A percentile compares a stretch with the other conserved stretches of the same genome.
phyloP scores from a whole-genome alignment of 35 echinoderm and acorn worm genomes.

The Stichopus chloronotus region DNA sequence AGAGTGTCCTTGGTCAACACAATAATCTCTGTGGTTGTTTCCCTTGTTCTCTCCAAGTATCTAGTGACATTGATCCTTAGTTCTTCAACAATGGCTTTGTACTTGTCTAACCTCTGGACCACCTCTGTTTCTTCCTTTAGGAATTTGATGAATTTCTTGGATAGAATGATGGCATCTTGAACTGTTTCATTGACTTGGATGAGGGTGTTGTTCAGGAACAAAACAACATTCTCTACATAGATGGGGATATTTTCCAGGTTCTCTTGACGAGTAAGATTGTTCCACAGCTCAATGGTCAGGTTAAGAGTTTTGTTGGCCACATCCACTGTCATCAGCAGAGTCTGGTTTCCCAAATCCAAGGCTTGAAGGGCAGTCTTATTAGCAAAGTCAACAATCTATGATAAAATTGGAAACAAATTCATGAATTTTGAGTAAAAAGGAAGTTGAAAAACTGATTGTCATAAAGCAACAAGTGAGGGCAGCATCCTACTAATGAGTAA shows the following conservation, averaged over 20 bases:
- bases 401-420: constrained; percentile 16
- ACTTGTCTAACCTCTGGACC: not conserved
- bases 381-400: constrained; percentile 28
- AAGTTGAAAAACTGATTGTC: constrained; percentile 14
- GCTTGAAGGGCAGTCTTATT: constrained; percentile 38
- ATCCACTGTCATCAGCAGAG: constrained; percentile 21
- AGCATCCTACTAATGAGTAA: constrained; percentile 75
- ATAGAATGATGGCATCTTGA: not conserved
- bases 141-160: constrained; percentile 26
- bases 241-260: constrained; percentile 58
- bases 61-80: not conserved
- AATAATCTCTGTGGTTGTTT: not conserved
- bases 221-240: constrained; percentile 38
- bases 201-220: constrained; percentile 52
- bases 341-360: not conserved
- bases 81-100: constrained; percentile 21
- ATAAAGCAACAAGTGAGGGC: constrained; percentile 49
- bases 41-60: not conserved
- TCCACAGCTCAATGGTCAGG: constrained; percentile 39
- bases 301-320: constrained; percentile 47
- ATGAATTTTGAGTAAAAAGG: not conserved
- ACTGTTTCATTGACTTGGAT: constrained; percentile 39
- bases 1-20: not conserved
- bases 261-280: constrained; percentile 48
- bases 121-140: constrained; percentile 18